Conservation (phyloP, 2,797 vertebrate species). For the Mareca penelope region DNA sequence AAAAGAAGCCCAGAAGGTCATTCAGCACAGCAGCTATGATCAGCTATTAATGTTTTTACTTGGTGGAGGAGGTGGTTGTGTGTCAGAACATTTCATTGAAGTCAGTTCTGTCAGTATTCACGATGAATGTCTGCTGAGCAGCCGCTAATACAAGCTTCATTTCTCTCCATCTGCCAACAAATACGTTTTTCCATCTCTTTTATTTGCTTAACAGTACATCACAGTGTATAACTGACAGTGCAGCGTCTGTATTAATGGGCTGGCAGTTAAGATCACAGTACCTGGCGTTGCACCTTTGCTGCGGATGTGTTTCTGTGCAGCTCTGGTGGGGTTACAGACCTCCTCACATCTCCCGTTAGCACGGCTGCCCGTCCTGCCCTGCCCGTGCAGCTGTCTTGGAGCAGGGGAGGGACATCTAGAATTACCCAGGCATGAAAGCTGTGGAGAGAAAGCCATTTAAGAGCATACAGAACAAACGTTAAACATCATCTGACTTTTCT, state of each 20-base stretch:
- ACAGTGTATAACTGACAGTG: background rate
- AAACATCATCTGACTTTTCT: background rate
- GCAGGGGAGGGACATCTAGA: background rate
- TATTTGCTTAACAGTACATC: background rate
- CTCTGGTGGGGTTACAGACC: background rate
- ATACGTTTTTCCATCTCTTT: background rate
- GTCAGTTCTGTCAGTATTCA: background rate
- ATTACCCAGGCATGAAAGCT: background rate
- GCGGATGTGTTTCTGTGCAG: background rate
- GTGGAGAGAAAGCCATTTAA: background rate
- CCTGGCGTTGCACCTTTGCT: background rate
- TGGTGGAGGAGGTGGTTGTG: background rate
- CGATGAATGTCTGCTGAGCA: background rate
- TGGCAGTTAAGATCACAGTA: background rate
- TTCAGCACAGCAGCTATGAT: background rate
- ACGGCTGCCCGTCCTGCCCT: background rate
- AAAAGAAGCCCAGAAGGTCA: background rate
- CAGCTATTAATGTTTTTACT: background rate
- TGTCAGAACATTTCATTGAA: background rate
- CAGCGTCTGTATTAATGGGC: background rate
- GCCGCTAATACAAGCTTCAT: background rate
- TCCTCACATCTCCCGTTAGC: background rate
- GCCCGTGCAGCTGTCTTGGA: background rate
- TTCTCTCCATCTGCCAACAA: background rate
- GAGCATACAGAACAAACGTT: background rate